Base-by-base conservation (phyloP, 2,113 vertebrate genomes). In the Pitta sordida region DNA sequence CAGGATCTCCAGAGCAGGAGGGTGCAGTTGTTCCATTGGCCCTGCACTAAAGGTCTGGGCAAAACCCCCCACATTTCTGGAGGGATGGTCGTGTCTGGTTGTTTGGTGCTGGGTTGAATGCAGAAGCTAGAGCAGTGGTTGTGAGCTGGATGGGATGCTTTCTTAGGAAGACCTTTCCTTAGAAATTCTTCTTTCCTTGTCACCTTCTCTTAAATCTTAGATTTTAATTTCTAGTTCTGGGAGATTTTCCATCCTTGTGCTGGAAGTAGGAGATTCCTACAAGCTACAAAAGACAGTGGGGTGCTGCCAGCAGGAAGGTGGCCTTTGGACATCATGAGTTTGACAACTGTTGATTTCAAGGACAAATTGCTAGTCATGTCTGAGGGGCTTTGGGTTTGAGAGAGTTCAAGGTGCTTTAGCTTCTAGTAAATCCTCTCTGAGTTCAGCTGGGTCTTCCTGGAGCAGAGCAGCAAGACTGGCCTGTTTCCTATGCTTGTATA, bases 41-140 rank as follows among this genome's bases (percentile, higher is more conserved):
- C 29, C 30, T 69, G 21, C 30, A 34, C 14, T 43, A 37, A 41
- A 10, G 17, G 4, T 32, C n/a, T 58, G 53, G 52, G 20, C 7
- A 8, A 64, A 3, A 0, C 6, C 21, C 6, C 21, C 32, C 32
- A 11, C 3, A 3, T n/a, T 64, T 44, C 56, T 49, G 2, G 1
- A 24, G 52, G 8, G 12, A 3, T 22, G 56, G 19, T 15, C 34
- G 3, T 34, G 30, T 13, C 65, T 63, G 7, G 2, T 9, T 39
- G 13, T 3, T 34, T 48, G 55, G 27, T n/a, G 21, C 22, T 18
- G 13, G 60, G 26, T 10, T 32, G 26, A n/a, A 20, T 19, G 34
- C 36, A 65, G 49, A 41, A 52, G 9, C 13, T 10, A 13, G 29
- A 62, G 15, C 49, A 74, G 36, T 8, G 22, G 21, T 18, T 53